Evolutionary conservation across 2,888 invertebrate species (phyloP).

Genomic region (Diabrotica balteata): DNA sequence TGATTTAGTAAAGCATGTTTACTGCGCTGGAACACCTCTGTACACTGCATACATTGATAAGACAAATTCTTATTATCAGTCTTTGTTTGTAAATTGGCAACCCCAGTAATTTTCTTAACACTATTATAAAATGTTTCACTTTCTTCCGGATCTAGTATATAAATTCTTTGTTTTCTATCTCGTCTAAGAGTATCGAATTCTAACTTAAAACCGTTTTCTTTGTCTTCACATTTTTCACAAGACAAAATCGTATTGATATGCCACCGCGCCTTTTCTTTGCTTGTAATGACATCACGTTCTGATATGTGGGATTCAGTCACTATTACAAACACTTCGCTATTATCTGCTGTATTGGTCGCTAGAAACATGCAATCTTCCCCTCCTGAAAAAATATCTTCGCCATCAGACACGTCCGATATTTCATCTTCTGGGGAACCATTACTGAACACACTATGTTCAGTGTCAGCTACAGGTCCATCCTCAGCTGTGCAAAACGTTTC

Average conservation of each 20-base stretch:
- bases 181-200: constrained; percentile 69
- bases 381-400: constrained; percentile 51
- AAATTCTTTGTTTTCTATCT: constrained; percentile 66
- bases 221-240: constrained; percentile 57
- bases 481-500: constrained; percentile 16
- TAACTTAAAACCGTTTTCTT: constrained; percentile 60
- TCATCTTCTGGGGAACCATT: constrained; percentile 19
- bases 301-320: constrained; percentile 54
- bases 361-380: constrained; percentile 56
- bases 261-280: constrained; percentile 59
- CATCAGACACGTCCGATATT: constrained; percentile 41
- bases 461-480: too few species aligned
- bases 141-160: constrained; percentile 65
- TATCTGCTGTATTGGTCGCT: constrained; percentile 51
- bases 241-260: constrained; percentile 63
- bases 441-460: constrained; percentile 6
- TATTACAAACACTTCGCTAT: constrained; percentile 55
- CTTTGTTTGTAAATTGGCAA: constrained; percentile 24
- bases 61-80: constrained; percentile 61
- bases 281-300: constrained; percentile 53
- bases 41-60: constrained; percentile 70
- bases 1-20: constrained; percentile 41
- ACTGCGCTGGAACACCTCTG: constrained; percentile 65
- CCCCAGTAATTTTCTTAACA: constrained; percentile 47
- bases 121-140: constrained; percentile 58